Evolutionary conservation across 2,797 vertebrate genomes (phyloP), one percentile per base, ranked within the genome.

Genomic region (Hapalemur alaotrensis): DNA sequence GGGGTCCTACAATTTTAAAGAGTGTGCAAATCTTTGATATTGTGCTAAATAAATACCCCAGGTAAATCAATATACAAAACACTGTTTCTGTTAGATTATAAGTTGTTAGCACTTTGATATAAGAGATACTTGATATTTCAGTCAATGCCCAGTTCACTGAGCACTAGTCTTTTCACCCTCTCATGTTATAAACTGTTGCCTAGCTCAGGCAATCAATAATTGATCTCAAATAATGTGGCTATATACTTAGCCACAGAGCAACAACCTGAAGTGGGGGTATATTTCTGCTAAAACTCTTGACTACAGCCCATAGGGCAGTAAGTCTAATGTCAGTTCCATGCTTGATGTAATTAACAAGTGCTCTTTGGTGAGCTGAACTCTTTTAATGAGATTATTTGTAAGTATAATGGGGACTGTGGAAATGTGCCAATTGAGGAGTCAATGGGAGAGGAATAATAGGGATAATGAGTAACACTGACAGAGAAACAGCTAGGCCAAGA

Each of bases 331-430:
- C 88, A 95, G 54, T 61, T 83, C 82, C 38, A 67, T 52, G 25
- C 70, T 94, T 87, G 75, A 90, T 87, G 30, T 78, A 92, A 89
- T 89, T 78, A 93, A 87, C 93, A 96, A 93, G 85, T 78, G 91
- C 86, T 93, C 61, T 95, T 96, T 48, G 50, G 82, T 93, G 94
- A 95, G 89, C 54, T 84, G 86, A 87, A 83, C 70, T 88, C 84
- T 95, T 93, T 78, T 96, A 96, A 97, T 94, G 83, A 97, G 86
- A 97, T 91, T 97, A 97, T 96, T 96, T 96, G 93, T 95, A 95
- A 96, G 96, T 50, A 23, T 96, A 96, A 97, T 88, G 89, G 83
- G 59, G 41, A 91, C 15, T 59, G 76, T 97, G 96, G 93, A 96
- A 95, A 90, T 93, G 75, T 85, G 95, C 89, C 97, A 97, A 67